Base-by-base conservation (phyloP, 2,797 vertebrate species). In the Tragelaphus oryx region DNA sequence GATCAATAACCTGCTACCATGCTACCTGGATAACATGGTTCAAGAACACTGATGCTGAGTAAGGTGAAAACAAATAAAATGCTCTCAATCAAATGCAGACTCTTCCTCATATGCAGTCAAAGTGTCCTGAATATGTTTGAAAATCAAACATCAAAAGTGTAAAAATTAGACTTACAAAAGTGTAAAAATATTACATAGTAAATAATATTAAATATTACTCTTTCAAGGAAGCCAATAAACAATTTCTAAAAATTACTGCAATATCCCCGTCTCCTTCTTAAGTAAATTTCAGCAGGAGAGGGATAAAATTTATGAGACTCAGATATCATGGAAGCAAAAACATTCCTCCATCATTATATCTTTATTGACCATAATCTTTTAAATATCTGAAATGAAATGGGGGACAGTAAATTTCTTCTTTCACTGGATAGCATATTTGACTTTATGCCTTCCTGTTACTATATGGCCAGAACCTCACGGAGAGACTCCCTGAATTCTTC, bases 1-100 rank as follows among this genome's bases (percentile, higher is more conserved):
- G 48, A 93, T 7, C 54, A 30, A 84, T 57, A 87, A 59, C 8
- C 12, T 33, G 17, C 57, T 85, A 22, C 75, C 46, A 44, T 62
- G 52, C 44, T 87, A 62, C 28, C 14, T 60, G 62, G 74, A 1
- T 87, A 95, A 87, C 5, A 8, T 62, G 20, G 52, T 92, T 78
- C 20, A n/a, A 41, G 75, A 94, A 71, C 28, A 65, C 4, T 52
- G 28, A 48, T 83, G 8, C 44, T 52, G 78, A 59, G 52, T 65
- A 37, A 79, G 81, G 22, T n/a, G 17, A 33, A 94, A 96, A 92
- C 74, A 91, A 81, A 94, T 65, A 33, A 84, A 82, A 68, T 46
- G 3, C 0, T 78, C 28, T 90, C n/a, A 52, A 17, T 83, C 28
- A 92, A 12, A 86, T 33, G 28, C 5, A 79, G 8, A 57, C 44